Conservation (phyloP, 2,888 invertebrate species). For the Trachelus stipa region DNA sequence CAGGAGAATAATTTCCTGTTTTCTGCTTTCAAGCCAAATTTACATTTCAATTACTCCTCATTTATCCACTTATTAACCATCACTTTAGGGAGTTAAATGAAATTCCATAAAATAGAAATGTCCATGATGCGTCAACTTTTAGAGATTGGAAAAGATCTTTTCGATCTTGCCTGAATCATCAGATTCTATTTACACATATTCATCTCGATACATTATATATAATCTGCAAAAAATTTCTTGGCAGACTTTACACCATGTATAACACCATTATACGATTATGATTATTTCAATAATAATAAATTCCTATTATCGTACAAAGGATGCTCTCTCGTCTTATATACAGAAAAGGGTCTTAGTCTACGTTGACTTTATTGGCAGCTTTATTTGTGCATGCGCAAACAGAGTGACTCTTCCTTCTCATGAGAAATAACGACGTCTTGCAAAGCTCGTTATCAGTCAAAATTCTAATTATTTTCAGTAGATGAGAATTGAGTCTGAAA, state of each 20-base stretch:
- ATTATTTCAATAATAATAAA: background rate
- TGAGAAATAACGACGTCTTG: background rate
- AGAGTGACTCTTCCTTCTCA: background rate
- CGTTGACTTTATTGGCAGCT: background rate
- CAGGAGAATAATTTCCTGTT: constrained; percentile 17
- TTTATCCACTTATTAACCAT: too few species aligned
- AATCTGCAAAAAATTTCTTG: background rate
- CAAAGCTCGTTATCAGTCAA: background rate
- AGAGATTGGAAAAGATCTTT: background rate
- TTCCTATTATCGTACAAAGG: background rate
- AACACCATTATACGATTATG: background rate
- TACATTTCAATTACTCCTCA: too few species aligned
- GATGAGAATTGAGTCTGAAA: background rate
- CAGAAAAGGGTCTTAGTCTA: background rate
- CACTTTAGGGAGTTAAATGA: too few species aligned
- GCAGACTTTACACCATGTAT: background rate
- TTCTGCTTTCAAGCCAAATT: background rate
- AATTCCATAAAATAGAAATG: too few species aligned
- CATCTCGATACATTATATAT: background rate
- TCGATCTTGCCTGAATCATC: background rate
- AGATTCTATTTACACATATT: background rate
- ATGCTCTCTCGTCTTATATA: background rate
- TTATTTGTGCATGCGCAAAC: background rate
- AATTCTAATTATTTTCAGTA: background rate
- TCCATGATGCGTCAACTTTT: background rate